phyloP scores from a whole-genome alignment of 2,888 invertebrate species.

The Eudemis profundana region DNA sequence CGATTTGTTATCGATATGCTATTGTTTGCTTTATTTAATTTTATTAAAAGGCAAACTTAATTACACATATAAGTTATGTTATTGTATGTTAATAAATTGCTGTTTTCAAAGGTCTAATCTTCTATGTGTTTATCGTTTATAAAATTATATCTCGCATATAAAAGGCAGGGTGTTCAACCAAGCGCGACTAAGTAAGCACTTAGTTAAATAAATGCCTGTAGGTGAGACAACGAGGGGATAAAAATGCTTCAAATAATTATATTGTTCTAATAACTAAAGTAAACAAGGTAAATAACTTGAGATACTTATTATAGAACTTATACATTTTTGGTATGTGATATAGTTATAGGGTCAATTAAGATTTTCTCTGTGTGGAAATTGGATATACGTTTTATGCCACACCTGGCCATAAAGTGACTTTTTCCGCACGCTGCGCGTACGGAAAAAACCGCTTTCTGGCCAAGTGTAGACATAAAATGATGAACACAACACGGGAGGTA shows the following conservation, averaged over 20 bases:
- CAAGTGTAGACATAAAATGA: too few relatives aligned
- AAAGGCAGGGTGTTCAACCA: slow-evolving; percentile 25
- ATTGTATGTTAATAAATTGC: not conserved
- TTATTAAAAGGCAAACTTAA: not conserved
- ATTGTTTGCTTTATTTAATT: not conserved
- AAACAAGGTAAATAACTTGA: too few relatives aligned
- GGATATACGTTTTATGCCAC: too few relatives aligned
- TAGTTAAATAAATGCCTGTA: slow-evolving; percentile 24
- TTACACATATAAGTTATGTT: not conserved
- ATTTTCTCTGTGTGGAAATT: too few relatives aligned
- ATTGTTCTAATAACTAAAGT: not conserved
- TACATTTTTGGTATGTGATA: too few relatives aligned
- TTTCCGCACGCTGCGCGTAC: too few relatives aligned
- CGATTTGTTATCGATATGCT: too few relatives aligned
- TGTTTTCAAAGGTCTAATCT: not conserved
- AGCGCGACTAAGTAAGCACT: slow-evolving; percentile 28
- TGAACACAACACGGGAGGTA: too few relatives aligned
- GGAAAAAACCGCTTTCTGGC: too few relatives aligned
- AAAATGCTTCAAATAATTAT: slow-evolving; percentile 1
- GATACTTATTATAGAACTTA: too few relatives aligned
- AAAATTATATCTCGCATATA: slow-evolving; percentile 13
- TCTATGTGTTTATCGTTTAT: slow-evolving; percentile 9
- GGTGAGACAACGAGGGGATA: slow-evolving; percentile 22
- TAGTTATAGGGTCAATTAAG: too few relatives aligned
- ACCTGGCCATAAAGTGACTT: too few relatives aligned